Conservation (phyloP, 2,888 invertebrate species). For the Sphaerolaimus hirsutus region DNA sequence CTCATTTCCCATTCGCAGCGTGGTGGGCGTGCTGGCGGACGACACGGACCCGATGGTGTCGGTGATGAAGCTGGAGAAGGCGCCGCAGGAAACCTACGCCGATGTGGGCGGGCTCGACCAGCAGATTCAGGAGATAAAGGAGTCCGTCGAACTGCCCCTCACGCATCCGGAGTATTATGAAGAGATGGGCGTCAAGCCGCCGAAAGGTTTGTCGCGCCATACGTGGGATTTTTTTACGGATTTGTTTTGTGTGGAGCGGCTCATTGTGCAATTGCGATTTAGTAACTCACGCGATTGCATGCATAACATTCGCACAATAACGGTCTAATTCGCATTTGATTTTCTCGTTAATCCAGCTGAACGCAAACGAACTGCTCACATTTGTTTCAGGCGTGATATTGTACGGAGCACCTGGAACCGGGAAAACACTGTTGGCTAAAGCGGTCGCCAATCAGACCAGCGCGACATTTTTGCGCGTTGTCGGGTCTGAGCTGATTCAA, state of each 20-base stretch:
- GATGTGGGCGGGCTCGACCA: constrained; percentile 39
- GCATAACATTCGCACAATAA: too few relatives aligned
- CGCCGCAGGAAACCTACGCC: constrained; percentile 90
- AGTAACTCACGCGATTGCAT: too few relatives aligned
- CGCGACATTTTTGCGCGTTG: constrained; percentile 88
- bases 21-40: constrained; percentile 93
- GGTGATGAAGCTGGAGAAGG: constrained; percentile 98
- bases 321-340: too few relatives aligned
- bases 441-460: constrained; percentile 99
- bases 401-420: constrained; percentile 91
- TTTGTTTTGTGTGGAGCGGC: too few relatives aligned
- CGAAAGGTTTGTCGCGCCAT: constrained; percentile 58
- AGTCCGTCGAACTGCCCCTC: constrained; percentile 86
- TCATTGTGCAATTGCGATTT: too few relatives aligned
- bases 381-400: constrained; percentile 46
- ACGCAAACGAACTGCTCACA: too few relatives aligned
- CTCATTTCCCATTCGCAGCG: too few relatives aligned
- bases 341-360: too few relatives aligned
- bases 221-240: too few relatives aligned
- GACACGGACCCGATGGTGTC: constrained; percentile 99
- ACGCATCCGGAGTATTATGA: constrained; percentile 99
- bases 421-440: constrained; percentile 87
- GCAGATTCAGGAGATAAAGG: constrained; percentile 87
- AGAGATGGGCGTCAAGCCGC: constrained; percentile 98
- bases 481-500: constrained; percentile 94